phyloP scores from a whole-genome alignment of 2,797 vertebrate species.

The Luscinia megarhynchos region DNA sequence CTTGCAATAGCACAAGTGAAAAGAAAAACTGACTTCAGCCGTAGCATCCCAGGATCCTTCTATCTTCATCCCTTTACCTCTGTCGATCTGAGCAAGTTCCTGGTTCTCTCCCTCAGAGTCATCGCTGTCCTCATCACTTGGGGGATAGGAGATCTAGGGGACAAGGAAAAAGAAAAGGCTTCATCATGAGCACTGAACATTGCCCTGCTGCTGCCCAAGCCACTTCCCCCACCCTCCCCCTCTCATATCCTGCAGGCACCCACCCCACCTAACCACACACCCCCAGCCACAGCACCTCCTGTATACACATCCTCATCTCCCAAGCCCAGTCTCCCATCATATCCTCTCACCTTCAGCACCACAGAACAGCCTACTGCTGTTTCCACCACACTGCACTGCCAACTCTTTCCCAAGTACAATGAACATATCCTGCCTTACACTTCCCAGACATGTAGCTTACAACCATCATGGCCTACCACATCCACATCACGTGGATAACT shows the following conservation, averaged over 20 bases:
- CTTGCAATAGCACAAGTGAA: not conserved
- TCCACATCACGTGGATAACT: slow-evolving; percentile 13
- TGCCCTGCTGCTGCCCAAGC: not conserved
- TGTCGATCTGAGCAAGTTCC: slow-evolving; percentile 93
- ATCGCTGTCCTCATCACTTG: slow-evolving; percentile 91
- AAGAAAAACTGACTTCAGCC: not conserved
- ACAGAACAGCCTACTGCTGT: not conserved
- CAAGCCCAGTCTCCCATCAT: not conserved
- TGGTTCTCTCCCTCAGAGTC: slow-evolving; percentile 95
- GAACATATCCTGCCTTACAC: not conserved
- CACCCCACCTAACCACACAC: not conserved
- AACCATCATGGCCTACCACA: slow-evolving; percentile 32
- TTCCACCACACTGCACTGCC: not conserved
- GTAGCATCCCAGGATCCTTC: not conserved
- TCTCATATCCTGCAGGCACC: not conserved
- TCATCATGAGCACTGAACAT: not conserved
- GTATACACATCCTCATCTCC: not conserved
- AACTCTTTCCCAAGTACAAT: not conserved
- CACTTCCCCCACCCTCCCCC: not conserved
- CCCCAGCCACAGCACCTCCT: not conserved
- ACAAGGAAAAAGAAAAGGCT: slow-evolving; percentile 48
- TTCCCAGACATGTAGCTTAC: not conserved
- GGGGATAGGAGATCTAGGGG: slow-evolving; percentile 89
- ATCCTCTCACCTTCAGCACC: not conserved
- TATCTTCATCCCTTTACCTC: slow-evolving; percentile 80